Percentiles rank a stretch among this genome's conserved stretches.
Conservation (phyloP, 2,113 vertebrate species). For the Mus pahari region DNA sequence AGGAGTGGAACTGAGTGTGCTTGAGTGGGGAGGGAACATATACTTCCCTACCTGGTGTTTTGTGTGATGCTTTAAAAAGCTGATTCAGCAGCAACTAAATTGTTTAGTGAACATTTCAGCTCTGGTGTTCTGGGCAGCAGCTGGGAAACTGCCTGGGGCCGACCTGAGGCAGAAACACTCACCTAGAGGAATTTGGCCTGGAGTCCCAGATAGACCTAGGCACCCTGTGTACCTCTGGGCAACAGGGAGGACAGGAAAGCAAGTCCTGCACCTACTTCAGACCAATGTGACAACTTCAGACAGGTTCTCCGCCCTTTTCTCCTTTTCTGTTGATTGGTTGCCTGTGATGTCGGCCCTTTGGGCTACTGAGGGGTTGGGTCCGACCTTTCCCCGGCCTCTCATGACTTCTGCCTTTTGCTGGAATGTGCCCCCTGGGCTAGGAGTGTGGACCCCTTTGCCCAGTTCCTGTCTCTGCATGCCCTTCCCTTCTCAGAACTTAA, state of each 20-base stretch:
- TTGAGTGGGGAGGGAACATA: background rate
- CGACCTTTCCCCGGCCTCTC: background rate
- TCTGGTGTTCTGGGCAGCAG: background rate
- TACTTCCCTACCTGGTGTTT: background rate
- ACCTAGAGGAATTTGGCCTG: background rate
- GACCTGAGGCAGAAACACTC: background rate
- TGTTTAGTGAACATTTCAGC: background rate
- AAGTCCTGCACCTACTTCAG: background rate
- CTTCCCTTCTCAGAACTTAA: constrained; percentile 28
- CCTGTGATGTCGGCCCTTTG: constrained; percentile 33
- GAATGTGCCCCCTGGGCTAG: background rate
- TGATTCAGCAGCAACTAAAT: background rate
- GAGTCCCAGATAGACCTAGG: background rate
- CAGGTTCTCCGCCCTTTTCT: background rate
- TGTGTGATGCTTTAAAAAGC: background rate
- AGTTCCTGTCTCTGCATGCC: background rate
- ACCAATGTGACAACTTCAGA: background rate
- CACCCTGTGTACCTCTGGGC: background rate
- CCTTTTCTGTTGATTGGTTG: background rate
- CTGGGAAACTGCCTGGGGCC: background rate
- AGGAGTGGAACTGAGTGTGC: background rate
- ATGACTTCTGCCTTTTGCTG: background rate
- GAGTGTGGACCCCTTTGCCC: background rate
- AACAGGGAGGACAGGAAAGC: background rate
- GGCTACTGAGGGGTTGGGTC: constrained; percentile 47